phyloP scores from a whole-genome alignment of 2,113 vertebrate genomes.

The Cromileptes altivelis region DNA sequence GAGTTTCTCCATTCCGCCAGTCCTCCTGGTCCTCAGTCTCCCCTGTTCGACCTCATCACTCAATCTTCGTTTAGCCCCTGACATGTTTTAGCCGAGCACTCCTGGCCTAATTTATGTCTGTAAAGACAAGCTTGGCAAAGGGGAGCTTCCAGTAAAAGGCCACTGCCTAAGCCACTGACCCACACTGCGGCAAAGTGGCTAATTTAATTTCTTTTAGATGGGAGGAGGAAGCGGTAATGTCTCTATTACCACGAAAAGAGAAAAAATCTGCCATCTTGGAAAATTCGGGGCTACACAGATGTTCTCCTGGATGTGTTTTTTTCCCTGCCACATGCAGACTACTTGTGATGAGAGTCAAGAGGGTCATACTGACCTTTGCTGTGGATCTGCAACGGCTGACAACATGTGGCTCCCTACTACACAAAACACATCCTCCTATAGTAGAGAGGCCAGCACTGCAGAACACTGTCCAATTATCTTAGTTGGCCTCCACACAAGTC shows the following conservation, averaged over 20 bases:
- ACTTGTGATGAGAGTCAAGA: slow-evolving; percentile 55
- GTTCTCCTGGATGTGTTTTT: slow-evolving; percentile 51
- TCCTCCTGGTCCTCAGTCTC: slow-evolving; percentile 74
- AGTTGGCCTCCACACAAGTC: slow-evolving; percentile 71
- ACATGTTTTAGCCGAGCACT: slow-evolving; percentile 82
- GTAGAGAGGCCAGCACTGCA: slow-evolving; percentile 59
- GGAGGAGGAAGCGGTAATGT: slow-evolving; percentile 74
- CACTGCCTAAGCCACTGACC: slow-evolving; percentile 74
- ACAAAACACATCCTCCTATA: slow-evolving; percentile 62
- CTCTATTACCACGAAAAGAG: slow-evolving; percentile 62
- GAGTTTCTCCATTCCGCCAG: slow-evolving; percentile 65
- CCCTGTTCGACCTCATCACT: slow-evolving; percentile 82
- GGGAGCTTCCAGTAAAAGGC: slow-evolving; percentile 77
- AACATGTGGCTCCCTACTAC: slow-evolving; percentile 56
- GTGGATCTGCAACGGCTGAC: slow-evolving; percentile 47
- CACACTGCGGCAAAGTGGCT: slow-evolving; percentile 74
- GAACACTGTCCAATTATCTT: slow-evolving; percentile 71
- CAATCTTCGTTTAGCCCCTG: slow-evolving; percentile 85
- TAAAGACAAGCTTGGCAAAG: slow-evolving; percentile 79
- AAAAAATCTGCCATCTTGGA: slow-evolving; percentile 64
- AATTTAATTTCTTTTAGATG: slow-evolving; percentile 79
- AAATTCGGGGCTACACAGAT: slow-evolving; percentile 53
- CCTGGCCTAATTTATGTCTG: slow-evolving; percentile 80
- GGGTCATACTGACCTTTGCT: slow-evolving; percentile 62
- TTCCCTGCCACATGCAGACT: slow-evolving; percentile 17